Evolutionary conservation across 2,797 vertebrate genomes (phyloP).

Genomic region (Esox lucius): DNA sequence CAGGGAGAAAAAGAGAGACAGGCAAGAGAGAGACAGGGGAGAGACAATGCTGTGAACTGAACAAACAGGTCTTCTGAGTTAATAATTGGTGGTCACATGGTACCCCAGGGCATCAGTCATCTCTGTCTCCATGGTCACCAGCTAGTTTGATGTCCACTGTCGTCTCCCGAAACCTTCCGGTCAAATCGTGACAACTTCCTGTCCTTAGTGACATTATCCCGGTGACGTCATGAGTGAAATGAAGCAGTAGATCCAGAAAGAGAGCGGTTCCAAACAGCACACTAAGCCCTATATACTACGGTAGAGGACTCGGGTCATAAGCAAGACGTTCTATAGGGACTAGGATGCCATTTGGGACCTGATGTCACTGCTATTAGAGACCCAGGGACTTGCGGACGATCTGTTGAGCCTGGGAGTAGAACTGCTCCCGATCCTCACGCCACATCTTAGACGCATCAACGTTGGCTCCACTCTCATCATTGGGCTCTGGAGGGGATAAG

Average conservation of each 20-base stretch:
- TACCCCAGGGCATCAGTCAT: background rate
- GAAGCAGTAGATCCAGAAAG: background rate
- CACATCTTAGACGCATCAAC: slow-evolving; percentile 98
- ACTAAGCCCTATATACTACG: background rate
- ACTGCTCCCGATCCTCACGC: slow-evolving; percentile 93
- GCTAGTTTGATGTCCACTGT: background rate
- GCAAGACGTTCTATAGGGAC: background rate
- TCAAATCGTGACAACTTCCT: background rate
- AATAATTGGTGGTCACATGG: background rate
- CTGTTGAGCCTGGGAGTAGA: slow-evolving; percentile 90
- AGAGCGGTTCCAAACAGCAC: background rate
- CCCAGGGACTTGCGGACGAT: slow-evolving; percentile 93
- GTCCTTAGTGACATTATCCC: background rate
- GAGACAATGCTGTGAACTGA: background rate
- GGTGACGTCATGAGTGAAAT: background rate
- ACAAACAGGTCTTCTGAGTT: background rate
- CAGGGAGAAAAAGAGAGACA: background rate
- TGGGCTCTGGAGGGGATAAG: slow-evolving; percentile 81
- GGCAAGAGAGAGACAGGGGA: background rate
- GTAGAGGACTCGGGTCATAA: background rate
- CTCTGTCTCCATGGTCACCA: background rate
- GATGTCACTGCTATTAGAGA: slow-evolving; percentile 70
- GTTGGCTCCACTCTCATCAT: slow-evolving; percentile 95
- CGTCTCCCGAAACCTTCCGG: background rate
- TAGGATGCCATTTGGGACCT: background rate